A percentile compares a stretch with the other conserved stretches of the same genome.
Evolutionary conservation across 2,113 vertebrate genomes (phyloP).

Genomic region (Andinoacara biseriatus): DNA sequence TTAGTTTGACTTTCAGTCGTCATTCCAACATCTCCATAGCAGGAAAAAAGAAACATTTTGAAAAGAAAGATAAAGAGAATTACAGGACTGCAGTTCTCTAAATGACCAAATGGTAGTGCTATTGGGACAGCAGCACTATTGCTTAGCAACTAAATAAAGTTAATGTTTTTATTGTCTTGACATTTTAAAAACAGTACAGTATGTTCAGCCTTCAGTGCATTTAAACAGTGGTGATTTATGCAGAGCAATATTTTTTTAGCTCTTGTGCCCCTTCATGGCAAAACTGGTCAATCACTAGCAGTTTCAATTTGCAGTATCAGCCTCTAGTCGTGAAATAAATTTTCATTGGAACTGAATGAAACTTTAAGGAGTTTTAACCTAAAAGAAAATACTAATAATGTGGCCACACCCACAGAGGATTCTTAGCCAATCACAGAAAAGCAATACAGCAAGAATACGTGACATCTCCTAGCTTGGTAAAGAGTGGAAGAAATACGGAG

Average conservation of each 20-base stretch:
- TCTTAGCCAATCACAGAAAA: neutral
- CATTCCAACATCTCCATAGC: neutral
- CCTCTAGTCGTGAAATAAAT: neutral
- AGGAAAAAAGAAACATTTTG: too few species aligned
- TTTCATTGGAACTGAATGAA: neutral
- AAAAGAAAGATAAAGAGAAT: neutral
- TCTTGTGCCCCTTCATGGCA: neutral
- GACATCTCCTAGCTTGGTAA: neutral
- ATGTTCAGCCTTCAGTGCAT: too few species aligned
- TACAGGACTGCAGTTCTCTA: neutral
- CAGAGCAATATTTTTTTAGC: neutral
- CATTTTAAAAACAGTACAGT: too few species aligned
- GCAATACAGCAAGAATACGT: too few species aligned
- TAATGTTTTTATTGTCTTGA: neutral
- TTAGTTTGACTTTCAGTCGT: neutral
- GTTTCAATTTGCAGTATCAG: neutral
- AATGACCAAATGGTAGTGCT: neutral
- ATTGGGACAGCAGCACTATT: neutral
- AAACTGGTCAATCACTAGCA: neutral
- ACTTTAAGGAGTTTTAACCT: neutral
- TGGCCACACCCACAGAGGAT: neutral
- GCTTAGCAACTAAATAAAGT: neutral
- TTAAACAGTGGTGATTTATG: too few species aligned
- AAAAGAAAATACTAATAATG: too few species aligned
- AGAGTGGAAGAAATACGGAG: neutral